Evolutionary conservation across 2,113 vertebrate genomes (phyloP).

Genomic region (Potamarius usumacintae): DNA sequence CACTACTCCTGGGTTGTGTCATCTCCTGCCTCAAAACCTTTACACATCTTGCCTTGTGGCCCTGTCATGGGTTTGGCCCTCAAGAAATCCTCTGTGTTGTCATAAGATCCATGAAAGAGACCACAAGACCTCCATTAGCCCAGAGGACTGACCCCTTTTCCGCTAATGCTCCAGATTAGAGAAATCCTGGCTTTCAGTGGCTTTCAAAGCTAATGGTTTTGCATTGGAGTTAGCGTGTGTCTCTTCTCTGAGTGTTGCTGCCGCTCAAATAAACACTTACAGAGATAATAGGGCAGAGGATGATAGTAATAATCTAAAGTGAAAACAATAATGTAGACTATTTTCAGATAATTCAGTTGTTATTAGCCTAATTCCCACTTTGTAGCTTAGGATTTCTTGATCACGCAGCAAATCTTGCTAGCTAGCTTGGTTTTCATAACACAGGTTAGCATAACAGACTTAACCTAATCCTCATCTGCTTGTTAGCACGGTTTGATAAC

Average conservation of each 20-base stretch:
- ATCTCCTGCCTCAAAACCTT: not conserved
- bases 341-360: not conserved
- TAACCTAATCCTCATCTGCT: not conserved
- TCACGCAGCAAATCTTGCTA: not conserved
- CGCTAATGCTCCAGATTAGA: constrained; percentile 40
- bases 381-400: not conserved
- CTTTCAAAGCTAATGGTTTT: not conserved
- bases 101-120: constrained; percentile 63
- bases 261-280: not conserved
- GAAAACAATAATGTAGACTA: not conserved
- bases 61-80: constrained; percentile 61
- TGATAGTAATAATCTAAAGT: not conserved
- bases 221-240: not conserved
- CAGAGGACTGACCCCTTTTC: constrained; percentile 50
- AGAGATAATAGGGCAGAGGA: not conserved
- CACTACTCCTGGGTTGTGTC: not conserved
- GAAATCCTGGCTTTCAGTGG: not conserved
- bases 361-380: not conserved
- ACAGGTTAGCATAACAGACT: not conserved
- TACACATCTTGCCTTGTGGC: constrained; percentile 19
- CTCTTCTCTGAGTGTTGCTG: not conserved
- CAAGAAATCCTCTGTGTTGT: constrained; percentile 46
- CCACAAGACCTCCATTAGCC: constrained; percentile 69
- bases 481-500: not conserved
- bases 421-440: not conserved